phyloP scores from a whole-genome alignment of 2,797 vertebrate genomes.

The Rhabdomys pumilio region DNA sequence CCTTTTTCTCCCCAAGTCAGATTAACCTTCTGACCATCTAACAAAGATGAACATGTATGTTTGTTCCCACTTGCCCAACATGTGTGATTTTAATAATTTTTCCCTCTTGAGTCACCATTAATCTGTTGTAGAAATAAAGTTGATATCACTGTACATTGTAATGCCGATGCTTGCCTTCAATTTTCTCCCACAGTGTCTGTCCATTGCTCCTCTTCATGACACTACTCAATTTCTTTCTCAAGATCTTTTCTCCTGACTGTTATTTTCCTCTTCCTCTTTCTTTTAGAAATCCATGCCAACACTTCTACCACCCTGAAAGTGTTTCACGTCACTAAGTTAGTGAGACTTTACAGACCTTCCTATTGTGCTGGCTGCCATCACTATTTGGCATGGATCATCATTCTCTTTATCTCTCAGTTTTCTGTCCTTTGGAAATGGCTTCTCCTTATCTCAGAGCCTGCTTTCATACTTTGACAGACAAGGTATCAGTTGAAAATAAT shows the following conservation, averaged over 20 bases:
- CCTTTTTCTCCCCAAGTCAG: background rate
- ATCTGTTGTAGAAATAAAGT: background rate
- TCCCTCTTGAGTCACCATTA: background rate
- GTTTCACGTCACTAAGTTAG: background rate
- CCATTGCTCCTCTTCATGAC: background rate
- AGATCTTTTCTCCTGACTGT: background rate
- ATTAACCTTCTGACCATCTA: background rate
- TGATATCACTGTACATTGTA: background rate
- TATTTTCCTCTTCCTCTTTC: background rate
- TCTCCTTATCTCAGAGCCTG: background rate
- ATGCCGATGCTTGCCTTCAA: background rate
- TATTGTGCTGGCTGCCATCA: accelerated
- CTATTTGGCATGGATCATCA: too few species aligned
- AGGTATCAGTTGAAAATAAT: background rate
- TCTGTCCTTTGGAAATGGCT: background rate
- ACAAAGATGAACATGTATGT: accelerated
- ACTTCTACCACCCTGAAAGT: background rate
- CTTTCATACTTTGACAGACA: background rate
- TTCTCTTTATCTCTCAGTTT: background rate
- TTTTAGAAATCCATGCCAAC: background rate
- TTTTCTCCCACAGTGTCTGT: background rate
- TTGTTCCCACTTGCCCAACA: background rate
- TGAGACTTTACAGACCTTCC: background rate
- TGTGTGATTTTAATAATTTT: background rate
- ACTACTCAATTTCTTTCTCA: background rate